Evolutionary conservation across 35 echinoderm and acorn worm species (phyloP), one percentile per base, ranked within the genome.

Genomic region (Antedon bifida): DNA sequence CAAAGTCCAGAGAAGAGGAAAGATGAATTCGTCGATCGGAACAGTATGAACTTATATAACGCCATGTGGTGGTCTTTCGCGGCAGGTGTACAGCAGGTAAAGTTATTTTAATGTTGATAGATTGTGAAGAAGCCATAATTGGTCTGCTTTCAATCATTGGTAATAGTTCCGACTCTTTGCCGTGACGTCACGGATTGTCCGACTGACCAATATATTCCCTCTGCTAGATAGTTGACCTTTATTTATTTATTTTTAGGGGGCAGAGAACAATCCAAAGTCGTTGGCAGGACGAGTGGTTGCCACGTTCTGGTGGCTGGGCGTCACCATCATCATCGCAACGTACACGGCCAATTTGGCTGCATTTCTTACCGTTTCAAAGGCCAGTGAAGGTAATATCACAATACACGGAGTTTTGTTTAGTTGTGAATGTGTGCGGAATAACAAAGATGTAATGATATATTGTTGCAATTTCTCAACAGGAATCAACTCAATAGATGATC

Each of bases 301-400:
- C 8, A 38, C 33, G n/a, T 35, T 80, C 34, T 80, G 78, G 78
- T 80, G 78, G 78, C 31, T 80, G 26, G 78, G 33, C 31, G 78
- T 80, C 35, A 80, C 78, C 9, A 38, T 80, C 34, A 80, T 80
- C 32, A 80, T 80, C 11, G 78, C 78, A 29, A 80, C 78, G 1
- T 80, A 80, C 78, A 80, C 78, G 19, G 78, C 78, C 9, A 80
- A 80, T 28, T 80, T 80, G 39, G 78, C 78, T 21, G 78, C 78
- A 28, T 80, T 80, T 38, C 78, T 80, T 35, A 80, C 78, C 19
- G 78, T 38, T 36, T 34, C 78, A 80, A 80, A 64, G 26, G 51
- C 51, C 26, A 64, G 51, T 64, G 51, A 64, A 64, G 51, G 51
- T 64, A 64, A n/a, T n/a, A n/a, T n/a, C n/a, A n/a, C n/a, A n/a